These are phyloP conservation scores for Meandrina meandrites DNA, from an alignment of 92 coral and sea anemone genomes.

Conservation along the genomic window DNA sequence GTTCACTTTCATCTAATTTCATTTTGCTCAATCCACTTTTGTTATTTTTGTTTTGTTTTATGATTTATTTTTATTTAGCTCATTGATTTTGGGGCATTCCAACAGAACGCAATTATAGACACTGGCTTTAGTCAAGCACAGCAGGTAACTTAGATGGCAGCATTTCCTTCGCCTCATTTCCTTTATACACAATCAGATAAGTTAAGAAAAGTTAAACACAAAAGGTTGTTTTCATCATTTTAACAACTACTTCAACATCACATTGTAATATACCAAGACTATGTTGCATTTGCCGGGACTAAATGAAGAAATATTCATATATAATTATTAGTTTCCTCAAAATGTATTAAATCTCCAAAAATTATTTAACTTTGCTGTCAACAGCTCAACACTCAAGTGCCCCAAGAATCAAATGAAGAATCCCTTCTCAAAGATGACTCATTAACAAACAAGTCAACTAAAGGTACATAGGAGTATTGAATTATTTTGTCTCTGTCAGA, in stretches of 20 bases:
- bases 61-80: slow-evolving; percentile 54
- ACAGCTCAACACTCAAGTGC: slow-evolving; percentile 34
- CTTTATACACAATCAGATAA: not conserved
- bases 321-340: not conserved
- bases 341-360: not conserved
- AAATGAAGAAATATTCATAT: no score
- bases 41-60: slow-evolving; percentile 16
- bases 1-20: not conserved
- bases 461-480: slow-evolving; percentile 86
- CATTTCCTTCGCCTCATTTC: not conserved
- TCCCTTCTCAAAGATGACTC: slow-evolving; percentile 84
- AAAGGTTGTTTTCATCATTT: no score
- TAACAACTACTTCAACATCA: no score
- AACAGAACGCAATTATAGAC: slow-evolving; percentile 47
- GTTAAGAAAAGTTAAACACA: no score
- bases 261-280: no score
- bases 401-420: slow-evolving; percentile 61
- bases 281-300: no score
- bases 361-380: not conserved
- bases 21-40: slow-evolving; percentile 8
- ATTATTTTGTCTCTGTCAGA: not conserved
- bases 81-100: slow-evolving; percentile 82
- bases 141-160: slow-evolving; percentile 29
- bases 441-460: slow-evolving; percentile 72
- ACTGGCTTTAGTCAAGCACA: slow-evolving; percentile 63